Percentiles rank a stretch among this genome's conserved stretches.
Conservation (phyloP, 2,113 vertebrate species). For the Sylvietta virens region DNA sequence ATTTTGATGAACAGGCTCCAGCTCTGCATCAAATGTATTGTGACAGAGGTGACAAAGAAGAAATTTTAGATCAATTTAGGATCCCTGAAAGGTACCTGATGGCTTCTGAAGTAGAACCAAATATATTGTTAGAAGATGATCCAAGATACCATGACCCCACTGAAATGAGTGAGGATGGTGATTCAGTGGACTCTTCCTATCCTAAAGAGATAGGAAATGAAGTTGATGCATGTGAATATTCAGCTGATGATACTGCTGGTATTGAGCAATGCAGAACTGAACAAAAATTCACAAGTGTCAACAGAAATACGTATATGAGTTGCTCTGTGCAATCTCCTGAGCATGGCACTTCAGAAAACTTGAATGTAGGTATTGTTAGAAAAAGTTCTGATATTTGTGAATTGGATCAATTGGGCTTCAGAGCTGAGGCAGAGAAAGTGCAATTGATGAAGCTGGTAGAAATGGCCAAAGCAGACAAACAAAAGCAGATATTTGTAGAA, state of each 20-base stretch:
- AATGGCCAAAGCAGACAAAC: neutral
- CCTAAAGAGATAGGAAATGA: neutral
- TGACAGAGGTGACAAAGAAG: neutral
- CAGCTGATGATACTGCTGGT: neutral
- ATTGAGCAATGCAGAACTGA: neutral
- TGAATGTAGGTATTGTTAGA: neutral
- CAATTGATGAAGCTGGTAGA: neutral
- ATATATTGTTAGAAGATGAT: neutral
- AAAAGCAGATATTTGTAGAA: neutral
- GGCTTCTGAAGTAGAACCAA: slow-evolving; percentile 2
- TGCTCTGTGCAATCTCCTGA: neutral
- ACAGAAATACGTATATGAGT: neutral
- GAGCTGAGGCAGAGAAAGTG: neutral
- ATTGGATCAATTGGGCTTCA: neutral
- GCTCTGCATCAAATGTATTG: neutral
- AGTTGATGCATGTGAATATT: neutral
- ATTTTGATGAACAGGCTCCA: neutral
- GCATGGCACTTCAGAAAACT: neutral
- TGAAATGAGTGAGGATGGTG: neutral
- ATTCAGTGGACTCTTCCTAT: neutral
- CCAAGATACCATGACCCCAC: neutral
- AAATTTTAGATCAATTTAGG: neutral
- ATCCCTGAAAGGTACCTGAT: slow-evolving; percentile 40
- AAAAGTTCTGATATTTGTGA: neutral
- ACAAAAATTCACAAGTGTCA: neutral